Evolutionary conservation across 2,888 invertebrate species (phyloP).

Genomic region (Chrysotoxum bicinctum): DNA sequence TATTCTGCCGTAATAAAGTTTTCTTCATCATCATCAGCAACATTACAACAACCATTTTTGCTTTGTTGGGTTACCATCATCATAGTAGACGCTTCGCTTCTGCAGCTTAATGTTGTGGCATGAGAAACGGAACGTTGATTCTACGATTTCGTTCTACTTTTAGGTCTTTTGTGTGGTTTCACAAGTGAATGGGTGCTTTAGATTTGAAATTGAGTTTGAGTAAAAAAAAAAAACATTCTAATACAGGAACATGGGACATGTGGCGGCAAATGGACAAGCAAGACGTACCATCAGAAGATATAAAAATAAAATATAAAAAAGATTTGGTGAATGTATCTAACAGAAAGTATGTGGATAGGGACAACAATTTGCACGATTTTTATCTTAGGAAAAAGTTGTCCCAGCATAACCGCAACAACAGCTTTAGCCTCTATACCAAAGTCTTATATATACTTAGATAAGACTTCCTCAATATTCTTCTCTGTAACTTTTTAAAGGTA

Average conservation of each 20-base stretch:
- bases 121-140: constrained; percentile 57
- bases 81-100: not conserved
- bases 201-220: constrained; percentile 52
- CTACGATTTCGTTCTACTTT: constrained; percentile 70
- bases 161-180: constrained; percentile 62
- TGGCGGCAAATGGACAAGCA: constrained; percentile 8
- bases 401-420: not conserved
- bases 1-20: constrained; percentile 70
- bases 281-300: not conserved
- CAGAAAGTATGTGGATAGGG: constrained; percentile 22
- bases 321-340: constrained; percentile 48
- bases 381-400: constrained; percentile 29
- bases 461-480: constrained; percentile 18
- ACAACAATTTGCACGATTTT: constrained; percentile 65
- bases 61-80: constrained; percentile 40
- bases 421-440: constrained; percentile 7
- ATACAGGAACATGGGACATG: constrained; percentile 29
- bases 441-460: constrained; percentile 39
- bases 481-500: not conserved
- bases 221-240: constrained; percentile 34
- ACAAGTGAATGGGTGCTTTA: constrained; percentile 61
- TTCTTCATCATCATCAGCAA: constrained; percentile 67
- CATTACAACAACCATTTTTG: constrained; percentile 29
- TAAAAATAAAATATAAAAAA: not conserved
- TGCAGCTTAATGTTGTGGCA: constrained; percentile 23